Base-by-base conservation (phyloP, 1,140 invertebrate genomes). In the Andrena cerasifolii region DNA sequence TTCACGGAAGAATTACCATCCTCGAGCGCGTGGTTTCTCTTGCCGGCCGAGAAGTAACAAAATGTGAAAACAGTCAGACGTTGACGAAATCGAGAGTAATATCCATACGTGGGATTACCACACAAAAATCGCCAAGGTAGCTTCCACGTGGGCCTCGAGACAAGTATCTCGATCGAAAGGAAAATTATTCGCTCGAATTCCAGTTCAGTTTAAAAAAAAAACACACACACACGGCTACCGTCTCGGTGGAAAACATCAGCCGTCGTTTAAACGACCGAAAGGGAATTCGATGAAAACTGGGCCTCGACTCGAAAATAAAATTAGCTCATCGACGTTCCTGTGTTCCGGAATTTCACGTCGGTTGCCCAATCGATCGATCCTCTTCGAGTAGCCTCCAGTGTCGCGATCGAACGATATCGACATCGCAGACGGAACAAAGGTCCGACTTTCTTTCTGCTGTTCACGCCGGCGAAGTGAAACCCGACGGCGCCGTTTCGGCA, bases 401-500 rank as follows among this genome's bases (percentile, higher is more conserved):
- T 45, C 36, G n/a, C 24, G 14, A 51, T 54, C 40, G 7, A 7
- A 10, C 14, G 36, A 3, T 24, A 24, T 59, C 45, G 31, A 63
- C 43, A 14, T 54, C 45, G 53, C 51, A 2, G 3, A 47, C 28
- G 18, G 58, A 49, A 79, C 33, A 16, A 51, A 70, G 14, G n/a
- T n/a, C n/a, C 36, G 14, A 66, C 72, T 82, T 82, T 80, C 80
- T 71, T 82, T 66, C 28, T 49, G 47, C 7, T 26, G 14, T 16
- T 36, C 1, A 2, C 7, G n/a, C 3, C 21, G 10, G 54, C 2
- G 7, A 14, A 43, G 62, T 26, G 66, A 77, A 72, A 78, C 24
- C n/a, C 51, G 2, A 31, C 6, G 43, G 16, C 16, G 47, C 33
- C 28, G 3, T n/a, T n/a, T n/a, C 2, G 12, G 18, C 56, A 45